Evolutionary conservation across 2,113 vertebrate genomes (phyloP).

Genomic region (Syngnathus scovelli): DNA sequence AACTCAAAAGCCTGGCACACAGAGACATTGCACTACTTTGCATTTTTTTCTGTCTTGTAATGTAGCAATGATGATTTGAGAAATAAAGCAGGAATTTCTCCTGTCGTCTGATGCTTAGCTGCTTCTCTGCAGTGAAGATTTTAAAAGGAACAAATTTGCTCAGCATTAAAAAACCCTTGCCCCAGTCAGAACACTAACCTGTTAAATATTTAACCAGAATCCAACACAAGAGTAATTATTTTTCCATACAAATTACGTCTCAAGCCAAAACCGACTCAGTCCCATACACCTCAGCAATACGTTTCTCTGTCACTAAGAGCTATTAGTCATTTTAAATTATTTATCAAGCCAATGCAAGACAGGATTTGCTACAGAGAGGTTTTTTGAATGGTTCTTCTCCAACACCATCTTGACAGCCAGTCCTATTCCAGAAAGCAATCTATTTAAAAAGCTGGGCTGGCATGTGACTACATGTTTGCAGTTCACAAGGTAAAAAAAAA

Average conservation of each 20-base stretch:
- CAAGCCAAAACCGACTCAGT: constrained; percentile 59
- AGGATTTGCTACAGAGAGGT: constrained; percentile 49
- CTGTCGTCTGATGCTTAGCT: constrained; percentile 5
- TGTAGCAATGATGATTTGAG: constrained; percentile 27
- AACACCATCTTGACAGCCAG: constrained; percentile 35
- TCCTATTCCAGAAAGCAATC: constrained; percentile 14
- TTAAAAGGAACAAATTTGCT: constrained; percentile 11
- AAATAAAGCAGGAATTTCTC: constrained; percentile 6
- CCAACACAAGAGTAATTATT: constrained; percentile 72
- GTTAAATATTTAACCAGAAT: constrained; percentile 72
- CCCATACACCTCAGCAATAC: constrained; percentile 61
- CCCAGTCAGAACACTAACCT: constrained; percentile 58
- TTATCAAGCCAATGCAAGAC: constrained; percentile 63
- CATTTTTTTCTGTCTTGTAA: constrained; percentile 23
- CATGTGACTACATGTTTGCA: constrained; percentile 13
- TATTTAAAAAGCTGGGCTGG: constrained; percentile 25
- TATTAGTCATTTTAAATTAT: constrained; percentile 76
- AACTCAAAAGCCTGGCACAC: constrained; percentile 27
- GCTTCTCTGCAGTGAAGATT: constrained; percentile 14
- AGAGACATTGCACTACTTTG: constrained; percentile 46
- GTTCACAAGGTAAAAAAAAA: constrained; percentile 14
- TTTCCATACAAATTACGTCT: constrained; percentile 74
- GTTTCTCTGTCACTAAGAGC: constrained; percentile 56
- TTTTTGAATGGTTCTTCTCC: constrained; percentile 41
- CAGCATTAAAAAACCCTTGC: constrained; percentile 27